Evolutionary conservation across 1,140 invertebrate species (phyloP).

Genomic region (Drosophila truncata): DNA sequence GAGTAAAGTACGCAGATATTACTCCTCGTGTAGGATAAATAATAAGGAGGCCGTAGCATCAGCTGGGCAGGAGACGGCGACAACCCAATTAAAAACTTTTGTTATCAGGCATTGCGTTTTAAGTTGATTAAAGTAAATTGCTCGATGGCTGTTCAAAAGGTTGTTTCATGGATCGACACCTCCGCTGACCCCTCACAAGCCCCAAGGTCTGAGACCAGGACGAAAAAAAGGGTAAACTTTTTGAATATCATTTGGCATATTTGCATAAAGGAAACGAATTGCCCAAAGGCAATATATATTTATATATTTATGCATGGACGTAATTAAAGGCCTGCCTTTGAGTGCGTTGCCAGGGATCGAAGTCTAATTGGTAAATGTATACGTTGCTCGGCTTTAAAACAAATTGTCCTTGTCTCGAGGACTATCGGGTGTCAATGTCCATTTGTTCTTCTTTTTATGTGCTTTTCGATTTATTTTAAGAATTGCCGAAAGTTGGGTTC

Average conservation of each 20-base stretch:
- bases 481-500: background rate
- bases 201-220: background rate
- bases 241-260: conserved; percentile 53
- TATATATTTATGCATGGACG: conserved; percentile 2
- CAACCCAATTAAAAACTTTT: conserved; percentile 81
- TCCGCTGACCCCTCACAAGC: conserved; percentile 13
- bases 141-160: conserved; percentile 45
- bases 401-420: conserved; percentile 10
- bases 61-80: conserved; percentile 32
- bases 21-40: conserved; percentile 12
- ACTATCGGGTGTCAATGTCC: conserved; percentile 31
- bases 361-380: conserved; percentile 66
- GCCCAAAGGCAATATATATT: conserved; percentile 10
- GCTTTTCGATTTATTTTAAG: background rate
- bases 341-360: conserved; percentile 24
- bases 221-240: conserved; percentile 52
- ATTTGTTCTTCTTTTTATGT: background rate
- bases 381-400: conserved; percentile 30
- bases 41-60: conserved; percentile 2
- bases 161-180: conserved; percentile 52
- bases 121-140: conserved; percentile 72
- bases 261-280: conserved; percentile 46
- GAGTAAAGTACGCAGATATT: background rate
- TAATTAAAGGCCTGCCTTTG: conserved; percentile 28
- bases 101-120: conserved; percentile 61